phyloP scores from a whole-genome alignment of 2,113 vertebrate species.

The Dasyprocta punctata region DNA sequence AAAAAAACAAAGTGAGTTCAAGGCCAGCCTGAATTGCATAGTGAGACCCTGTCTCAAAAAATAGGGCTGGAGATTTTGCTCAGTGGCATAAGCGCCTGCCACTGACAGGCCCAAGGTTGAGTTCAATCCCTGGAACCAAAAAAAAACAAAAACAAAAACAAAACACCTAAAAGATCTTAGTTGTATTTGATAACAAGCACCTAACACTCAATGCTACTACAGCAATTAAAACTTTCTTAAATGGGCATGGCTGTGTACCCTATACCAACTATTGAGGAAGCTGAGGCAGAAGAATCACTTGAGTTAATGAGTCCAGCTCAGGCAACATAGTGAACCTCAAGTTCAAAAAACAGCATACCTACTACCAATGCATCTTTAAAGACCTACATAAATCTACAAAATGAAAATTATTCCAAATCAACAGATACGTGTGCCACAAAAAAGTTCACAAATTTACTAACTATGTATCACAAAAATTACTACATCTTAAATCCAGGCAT shows the following conservation, averaged over 20 bases:
- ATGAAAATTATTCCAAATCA: constrained; percentile 25
- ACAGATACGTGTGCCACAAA: background rate
- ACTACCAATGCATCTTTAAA: background rate
- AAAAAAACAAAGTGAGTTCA: too few species aligned
- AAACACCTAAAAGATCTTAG: background rate
- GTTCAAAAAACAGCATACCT: background rate
- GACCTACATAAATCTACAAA: background rate
- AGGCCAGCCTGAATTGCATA: too few species aligned
- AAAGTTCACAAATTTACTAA: background rate
- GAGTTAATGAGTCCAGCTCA: background rate
- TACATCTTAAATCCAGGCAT: background rate
- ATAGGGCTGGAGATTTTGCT: too few species aligned
- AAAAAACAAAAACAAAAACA: background rate
- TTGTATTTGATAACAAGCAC: background rate
- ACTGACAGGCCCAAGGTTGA: too few species aligned
- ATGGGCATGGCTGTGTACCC: background rate
- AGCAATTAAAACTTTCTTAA: constrained; percentile 6
- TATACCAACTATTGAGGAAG: background rate
- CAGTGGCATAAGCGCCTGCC: too few species aligned
- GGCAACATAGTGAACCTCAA: background rate
- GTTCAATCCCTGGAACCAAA: too few species aligned
- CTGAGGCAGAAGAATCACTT: background rate
- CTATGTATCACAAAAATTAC: background rate
- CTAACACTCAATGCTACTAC: background rate
- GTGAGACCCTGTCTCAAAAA: too few species aligned